Evolutionary conservation across 2,797 vertebrate species (phyloP).

Genomic region (Eleutherodactylus coqui): DNA sequence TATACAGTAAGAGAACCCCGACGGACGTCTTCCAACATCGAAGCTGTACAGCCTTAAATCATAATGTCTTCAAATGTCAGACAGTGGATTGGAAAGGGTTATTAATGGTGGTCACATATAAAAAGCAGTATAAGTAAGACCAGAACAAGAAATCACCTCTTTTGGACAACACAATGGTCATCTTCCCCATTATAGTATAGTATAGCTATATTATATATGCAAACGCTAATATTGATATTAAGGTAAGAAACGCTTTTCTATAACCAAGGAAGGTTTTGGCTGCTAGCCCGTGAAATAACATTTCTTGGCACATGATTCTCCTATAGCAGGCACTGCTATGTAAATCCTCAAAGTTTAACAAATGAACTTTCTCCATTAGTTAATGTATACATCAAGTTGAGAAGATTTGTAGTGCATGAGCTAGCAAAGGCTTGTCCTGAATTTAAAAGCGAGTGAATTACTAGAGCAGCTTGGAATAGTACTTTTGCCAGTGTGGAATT

Average conservation of each 20-base stretch:
- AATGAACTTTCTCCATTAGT: constrained; percentile 27
- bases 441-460: constrained; percentile 3
- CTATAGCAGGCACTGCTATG: background rate
- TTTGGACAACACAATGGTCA: background rate
- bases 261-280: background rate
- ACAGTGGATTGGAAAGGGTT: no score
- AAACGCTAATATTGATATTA: background rate
- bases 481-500: background rate
- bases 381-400: constrained; percentile 21
- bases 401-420: constrained; percentile 28
- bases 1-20: no score
- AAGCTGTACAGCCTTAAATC: no score
- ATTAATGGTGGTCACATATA: no score
- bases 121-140: no score
- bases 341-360: constrained; percentile 40
- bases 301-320: background rate
- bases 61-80: no score
- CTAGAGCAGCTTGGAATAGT: background rate
- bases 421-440: constrained; percentile 10
- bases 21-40: no score
- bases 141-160: background rate
- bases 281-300: constrained; percentile 5
- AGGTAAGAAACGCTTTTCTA: background rate
- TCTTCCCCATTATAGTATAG: background rate
- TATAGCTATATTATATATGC: background rate